phyloP scores from a whole-genome alignment of 1,140 invertebrate species.

The Agrypnia vestita region DNA sequence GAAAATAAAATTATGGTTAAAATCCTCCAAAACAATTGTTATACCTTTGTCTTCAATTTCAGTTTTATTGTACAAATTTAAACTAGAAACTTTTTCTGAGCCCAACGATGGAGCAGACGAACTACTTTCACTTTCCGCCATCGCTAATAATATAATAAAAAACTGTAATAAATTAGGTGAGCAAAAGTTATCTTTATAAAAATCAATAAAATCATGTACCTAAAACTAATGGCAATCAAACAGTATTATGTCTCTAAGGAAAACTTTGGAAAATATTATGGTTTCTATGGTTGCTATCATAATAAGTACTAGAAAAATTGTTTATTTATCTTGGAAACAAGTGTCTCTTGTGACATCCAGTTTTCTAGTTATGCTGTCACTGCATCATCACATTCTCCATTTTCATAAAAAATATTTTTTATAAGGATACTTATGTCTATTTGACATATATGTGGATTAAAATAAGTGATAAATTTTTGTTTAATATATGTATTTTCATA shows the following conservation, averaged over 20 bases:
- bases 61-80: conserved; percentile 30
- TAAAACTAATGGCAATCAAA: not conserved
- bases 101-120: not conserved
- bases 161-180: no score
- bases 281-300: conserved; percentile 5
- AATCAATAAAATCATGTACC: conserved; percentile 9
- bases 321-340: conserved; percentile 26
- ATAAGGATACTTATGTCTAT: no score
- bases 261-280: not conserved
- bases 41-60: conserved; percentile 38
- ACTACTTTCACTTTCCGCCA: not conserved
- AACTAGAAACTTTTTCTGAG: conserved; percentile 28
- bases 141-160: not conserved
- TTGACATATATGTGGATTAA: no score
- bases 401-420: no score
- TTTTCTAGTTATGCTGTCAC: no score
- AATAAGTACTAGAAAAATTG: not conserved
- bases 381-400: no score
- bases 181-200: not conserved
- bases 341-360: not conserved
- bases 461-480: no score
- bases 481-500: not conserved
- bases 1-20: no score
- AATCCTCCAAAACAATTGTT: not conserved
- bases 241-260: conserved; percentile 16